Evolutionary conservation across 2,797 vertebrate species (phyloP), one percentile per base, ranked within the genome.

Genomic region (Scomberomorus guttatus): DNA sequence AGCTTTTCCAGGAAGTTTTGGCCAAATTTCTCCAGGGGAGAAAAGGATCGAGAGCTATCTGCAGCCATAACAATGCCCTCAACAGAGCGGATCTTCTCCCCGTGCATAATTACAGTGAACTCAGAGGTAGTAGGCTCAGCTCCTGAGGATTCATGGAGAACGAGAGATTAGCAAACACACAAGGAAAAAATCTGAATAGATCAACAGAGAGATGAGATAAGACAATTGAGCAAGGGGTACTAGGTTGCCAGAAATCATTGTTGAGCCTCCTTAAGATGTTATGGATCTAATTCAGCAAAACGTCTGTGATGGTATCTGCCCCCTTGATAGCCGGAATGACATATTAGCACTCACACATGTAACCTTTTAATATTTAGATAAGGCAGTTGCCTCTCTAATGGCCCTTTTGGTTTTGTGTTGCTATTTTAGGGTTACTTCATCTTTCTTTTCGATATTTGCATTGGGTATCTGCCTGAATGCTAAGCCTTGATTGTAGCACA

Each of bases 21-120:
- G 15, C 98, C 98, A 87, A 99, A 99, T 86, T 99, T 99, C 92
- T 99, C 98, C 32, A 99, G 93, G 0, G 98, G 98, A 0, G 98
- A 99, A 87, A 99, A 99, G 72, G 98, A 99, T 54, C 98, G 96
- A 27, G 97, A 92, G 0, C 98, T 99, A 94, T 99, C 98, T 0
- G 98, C 98, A 65, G 98, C 98, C 98, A 99, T 99, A 57, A 99
- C 98, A 0, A 99, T 99, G 62, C 98, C 98, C 89, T 99, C 98
- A 0, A 99, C 97, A 32, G 98, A 99, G 84, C 98, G 98, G 82
- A 99, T 95, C 94, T 99, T 99, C 81, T 98, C 96, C 17, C 98
- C 98, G 0, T 99, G 98, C 97, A 97, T 99, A 80, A 99, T 97
- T 60, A 99, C 98, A 0, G 98, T 99, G 94, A 99, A 99, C 94